Percentiles rank a stretch among this genome's conserved stretches.
Conservation (phyloP, 2,888 invertebrate species). For the Gymnoscelis rufifasciata region DNA sequence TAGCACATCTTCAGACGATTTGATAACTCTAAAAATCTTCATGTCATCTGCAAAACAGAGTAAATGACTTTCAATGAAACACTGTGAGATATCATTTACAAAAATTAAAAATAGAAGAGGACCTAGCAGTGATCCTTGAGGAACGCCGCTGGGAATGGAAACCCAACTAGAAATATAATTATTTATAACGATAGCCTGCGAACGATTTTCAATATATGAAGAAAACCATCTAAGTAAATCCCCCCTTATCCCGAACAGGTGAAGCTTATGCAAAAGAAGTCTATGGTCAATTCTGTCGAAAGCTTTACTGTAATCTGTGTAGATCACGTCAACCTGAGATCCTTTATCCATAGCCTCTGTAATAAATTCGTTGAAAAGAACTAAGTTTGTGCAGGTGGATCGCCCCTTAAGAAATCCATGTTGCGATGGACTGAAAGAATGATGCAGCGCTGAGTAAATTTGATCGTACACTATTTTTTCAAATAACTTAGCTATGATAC, state of each 20-base stretch:
- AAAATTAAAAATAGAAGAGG: not conserved
- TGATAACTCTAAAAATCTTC: too few relatives aligned
- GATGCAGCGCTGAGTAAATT: not conserved
- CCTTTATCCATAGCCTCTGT: not conserved
- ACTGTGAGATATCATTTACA: not conserved
- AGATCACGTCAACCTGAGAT: too few relatives aligned
- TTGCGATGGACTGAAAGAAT: not conserved
- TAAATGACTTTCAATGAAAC: too few relatives aligned
- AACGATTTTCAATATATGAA: not conserved
- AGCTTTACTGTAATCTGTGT: too few relatives aligned
- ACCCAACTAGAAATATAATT: too few relatives aligned
- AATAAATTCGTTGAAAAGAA: not conserved
- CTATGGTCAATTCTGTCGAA: not conserved
- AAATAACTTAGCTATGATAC: not conserved
- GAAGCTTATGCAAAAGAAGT: not conserved
- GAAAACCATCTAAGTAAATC: not conserved
- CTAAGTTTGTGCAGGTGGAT: not conserved
- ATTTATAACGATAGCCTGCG: too few relatives aligned
- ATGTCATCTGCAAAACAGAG: too few relatives aligned
- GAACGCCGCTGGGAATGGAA: too few relatives aligned
- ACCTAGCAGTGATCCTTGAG: not conserved
- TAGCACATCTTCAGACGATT: too few relatives aligned
- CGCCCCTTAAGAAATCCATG: not conserved
- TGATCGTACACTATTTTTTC: not conserved
- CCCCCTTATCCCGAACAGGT: not conserved